phyloP scores from a whole-genome alignment of 2,113 vertebrate genomes.

The Sarotherodon lohbergeri region DNA sequence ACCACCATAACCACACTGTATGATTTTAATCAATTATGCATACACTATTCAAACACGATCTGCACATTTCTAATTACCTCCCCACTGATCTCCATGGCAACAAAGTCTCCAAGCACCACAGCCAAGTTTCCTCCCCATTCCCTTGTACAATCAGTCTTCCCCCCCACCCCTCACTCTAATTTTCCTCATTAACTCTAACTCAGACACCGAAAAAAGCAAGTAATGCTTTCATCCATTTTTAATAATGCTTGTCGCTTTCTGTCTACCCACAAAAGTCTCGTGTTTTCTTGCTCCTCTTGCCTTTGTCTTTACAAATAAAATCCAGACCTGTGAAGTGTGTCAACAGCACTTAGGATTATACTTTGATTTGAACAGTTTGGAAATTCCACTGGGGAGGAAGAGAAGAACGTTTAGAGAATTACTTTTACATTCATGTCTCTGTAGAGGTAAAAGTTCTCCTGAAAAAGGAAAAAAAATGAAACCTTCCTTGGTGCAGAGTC shows the following conservation, averaged over 20 bases:
- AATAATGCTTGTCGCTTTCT: conserved; percentile 28
- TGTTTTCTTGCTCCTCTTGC: background rate
- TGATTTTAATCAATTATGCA: conserved; percentile 60
- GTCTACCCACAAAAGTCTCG: background rate
- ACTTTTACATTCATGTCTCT: background rate
- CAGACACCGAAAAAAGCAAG: conserved; percentile 50
- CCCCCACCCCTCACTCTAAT: conserved; percentile 17
- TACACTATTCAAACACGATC: conserved; percentile 42
- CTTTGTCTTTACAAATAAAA: background rate
- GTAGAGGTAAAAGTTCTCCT: background rate
- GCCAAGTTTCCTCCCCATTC: background rate
- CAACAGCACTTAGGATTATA: background rate
- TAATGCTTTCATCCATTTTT: conserved; percentile 56
- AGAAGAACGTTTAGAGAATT: background rate
- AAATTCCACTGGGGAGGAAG: background rate
- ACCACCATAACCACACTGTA: conserved; percentile 1
- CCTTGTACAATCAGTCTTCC: conserved; percentile 7
- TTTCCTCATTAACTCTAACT: conserved; percentile 57
- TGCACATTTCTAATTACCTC: conserved; percentile 52
- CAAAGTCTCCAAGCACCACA: conserved; percentile 34
- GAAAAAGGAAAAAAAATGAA: background rate
- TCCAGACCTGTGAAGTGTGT: background rate
- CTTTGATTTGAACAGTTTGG: background rate
- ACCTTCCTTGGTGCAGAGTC: background rate
- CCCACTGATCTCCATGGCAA: conserved; percentile 65